A percentile compares a stretch with the other conserved stretches of the same genome.
Evolutionary conservation across 2,113 vertebrate species (phyloP).

Genomic region (Furnarius figulus): DNA sequence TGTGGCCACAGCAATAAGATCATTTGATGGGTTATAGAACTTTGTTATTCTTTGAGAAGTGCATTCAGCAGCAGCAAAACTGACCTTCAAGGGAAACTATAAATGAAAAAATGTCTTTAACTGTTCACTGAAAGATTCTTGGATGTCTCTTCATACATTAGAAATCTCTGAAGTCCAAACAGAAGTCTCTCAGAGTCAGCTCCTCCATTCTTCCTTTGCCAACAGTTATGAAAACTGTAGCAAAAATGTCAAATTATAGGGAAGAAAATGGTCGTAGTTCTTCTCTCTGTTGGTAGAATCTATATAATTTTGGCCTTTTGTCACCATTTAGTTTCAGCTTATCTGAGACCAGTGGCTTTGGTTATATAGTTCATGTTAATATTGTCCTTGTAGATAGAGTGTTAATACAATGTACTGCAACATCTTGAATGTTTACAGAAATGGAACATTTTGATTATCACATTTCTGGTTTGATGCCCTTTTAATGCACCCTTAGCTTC

Average conservation of each 20-base stretch:
- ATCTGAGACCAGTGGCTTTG: background rate
- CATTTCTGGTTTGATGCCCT: background rate
- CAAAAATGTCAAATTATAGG: background rate
- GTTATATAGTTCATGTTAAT: background rate
- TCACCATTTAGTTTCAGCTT: background rate
- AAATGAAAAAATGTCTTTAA: background rate
- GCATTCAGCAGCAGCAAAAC: background rate
- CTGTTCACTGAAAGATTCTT: background rate
- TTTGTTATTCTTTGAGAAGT: background rate
- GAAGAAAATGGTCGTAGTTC: background rate
- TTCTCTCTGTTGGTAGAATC: background rate
- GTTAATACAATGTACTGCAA: background rate
- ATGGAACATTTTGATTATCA: background rate
- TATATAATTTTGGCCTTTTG: background rate
- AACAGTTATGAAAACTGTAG: background rate
- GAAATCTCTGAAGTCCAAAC: background rate
- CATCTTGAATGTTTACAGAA: background rate
- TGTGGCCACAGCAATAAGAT: background rate
- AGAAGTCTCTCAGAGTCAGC: background rate
- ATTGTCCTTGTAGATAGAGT: background rate
- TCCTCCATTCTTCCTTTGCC: constrained; percentile 3
- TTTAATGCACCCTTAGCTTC: background rate
- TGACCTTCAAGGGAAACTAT: background rate
- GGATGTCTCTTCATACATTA: background rate
- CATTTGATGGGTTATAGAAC: background rate